phyloP scores from a whole-genome alignment of 2,888 invertebrate species.

The Pyralis farinalis region DNA sequence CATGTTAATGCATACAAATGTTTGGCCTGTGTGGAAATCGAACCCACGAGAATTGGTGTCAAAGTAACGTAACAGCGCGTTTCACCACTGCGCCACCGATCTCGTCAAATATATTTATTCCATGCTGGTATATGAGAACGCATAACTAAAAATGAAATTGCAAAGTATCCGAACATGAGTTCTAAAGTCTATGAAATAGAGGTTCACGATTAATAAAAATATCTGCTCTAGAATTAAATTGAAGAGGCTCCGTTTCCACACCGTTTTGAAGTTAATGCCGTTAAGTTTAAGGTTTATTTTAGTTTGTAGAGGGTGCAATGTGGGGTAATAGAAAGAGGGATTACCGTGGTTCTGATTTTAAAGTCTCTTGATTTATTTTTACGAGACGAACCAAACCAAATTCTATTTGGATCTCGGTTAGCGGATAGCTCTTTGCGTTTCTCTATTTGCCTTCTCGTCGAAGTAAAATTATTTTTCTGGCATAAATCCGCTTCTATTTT shows the following conservation, averaged over 20 bases:
- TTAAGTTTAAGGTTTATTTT: conserved; percentile 39
- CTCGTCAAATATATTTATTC: too few relatives aligned
- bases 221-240: conserved; percentile 23
- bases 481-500: neutral
- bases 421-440: conserved; percentile 13
- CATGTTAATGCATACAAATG: too few relatives aligned
- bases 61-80: too few relatives aligned
- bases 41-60: too few relatives aligned
- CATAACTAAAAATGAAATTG: conserved; percentile 20
- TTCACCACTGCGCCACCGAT: too few relatives aligned
- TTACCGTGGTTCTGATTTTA: conserved; percentile 54
- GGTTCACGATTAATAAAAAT: conserved; percentile 35
- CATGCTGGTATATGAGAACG: conserved; percentile 17
- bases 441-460: conserved; percentile 5
- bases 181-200: conserved; percentile 37
- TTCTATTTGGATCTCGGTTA: conserved; percentile 36
- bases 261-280: conserved; percentile 32
- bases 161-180: conserved; percentile 33
- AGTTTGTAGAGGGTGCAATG: conserved; percentile 18
- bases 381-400: conserved; percentile 46
- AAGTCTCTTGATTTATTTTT: conserved; percentile 64
- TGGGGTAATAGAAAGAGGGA: conserved; percentile 45
- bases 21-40: too few relatives aligned
- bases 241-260: conserved; percentile 14
- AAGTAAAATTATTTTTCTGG: neutral